phyloP scores from a whole-genome alignment of 2,888 invertebrate species.

The Deroplatys truncata region DNA sequence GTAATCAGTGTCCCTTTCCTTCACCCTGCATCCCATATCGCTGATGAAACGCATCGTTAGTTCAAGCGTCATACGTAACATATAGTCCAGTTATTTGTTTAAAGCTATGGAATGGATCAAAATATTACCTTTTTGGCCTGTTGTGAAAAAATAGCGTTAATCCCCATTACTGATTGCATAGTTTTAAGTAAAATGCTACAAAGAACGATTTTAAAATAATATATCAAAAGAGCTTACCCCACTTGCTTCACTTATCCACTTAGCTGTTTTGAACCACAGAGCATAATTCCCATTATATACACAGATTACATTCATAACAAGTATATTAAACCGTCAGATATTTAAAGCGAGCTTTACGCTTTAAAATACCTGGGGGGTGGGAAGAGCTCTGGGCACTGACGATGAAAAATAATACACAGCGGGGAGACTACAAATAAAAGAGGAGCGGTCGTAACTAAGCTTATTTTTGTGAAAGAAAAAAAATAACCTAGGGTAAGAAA shows the following conservation, averaged over 20 bases:
- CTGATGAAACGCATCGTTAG: too few species aligned
- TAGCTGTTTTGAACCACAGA: background rate
- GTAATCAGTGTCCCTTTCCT: too few species aligned
- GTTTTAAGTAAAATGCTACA: too few species aligned
- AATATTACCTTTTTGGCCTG: too few species aligned
- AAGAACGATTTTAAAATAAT: too few species aligned
- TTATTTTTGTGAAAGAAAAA: background rate
- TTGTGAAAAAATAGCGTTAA: too few species aligned
- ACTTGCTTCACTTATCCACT: background rate
- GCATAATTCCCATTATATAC: background rate
- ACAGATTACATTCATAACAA: background rate
- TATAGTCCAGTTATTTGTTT: too few species aligned
- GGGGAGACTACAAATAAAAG: background rate
- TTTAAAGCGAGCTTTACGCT: background rate
- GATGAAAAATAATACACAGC: background rate
- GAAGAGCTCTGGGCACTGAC: background rate
- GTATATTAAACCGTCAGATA: background rate
- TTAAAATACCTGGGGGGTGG: background rate
- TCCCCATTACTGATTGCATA: too few species aligned
- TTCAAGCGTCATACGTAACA: too few species aligned
- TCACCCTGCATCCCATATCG: too few species aligned
- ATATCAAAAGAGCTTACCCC: background rate
- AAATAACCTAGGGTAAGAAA: background rate
- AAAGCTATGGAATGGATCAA: too few species aligned
- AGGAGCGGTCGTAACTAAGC: background rate